These are phyloP conservation scores for Coranthus polyacanthus DNA, from an alignment of 2,797 vertebrate species.

Conservation along the genomic window DNA sequence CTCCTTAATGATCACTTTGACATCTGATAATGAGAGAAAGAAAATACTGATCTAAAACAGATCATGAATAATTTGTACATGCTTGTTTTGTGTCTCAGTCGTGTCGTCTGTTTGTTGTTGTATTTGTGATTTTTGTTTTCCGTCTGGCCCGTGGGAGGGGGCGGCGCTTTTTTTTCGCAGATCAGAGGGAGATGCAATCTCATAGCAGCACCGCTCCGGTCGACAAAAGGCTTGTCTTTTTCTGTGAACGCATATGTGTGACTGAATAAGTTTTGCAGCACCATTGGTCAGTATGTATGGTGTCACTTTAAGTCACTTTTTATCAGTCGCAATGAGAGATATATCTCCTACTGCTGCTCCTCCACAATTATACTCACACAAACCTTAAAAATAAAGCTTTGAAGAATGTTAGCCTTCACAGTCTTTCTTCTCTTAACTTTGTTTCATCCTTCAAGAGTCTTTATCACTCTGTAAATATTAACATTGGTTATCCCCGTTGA, in stretches of 20 bases:
- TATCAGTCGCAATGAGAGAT: constrained; percentile 51
- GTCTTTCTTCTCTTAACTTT: constrained; percentile 1
- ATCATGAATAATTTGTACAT: constrained; percentile 54
- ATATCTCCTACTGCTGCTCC: constrained; percentile 35
- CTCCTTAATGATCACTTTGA: constrained; percentile 11
- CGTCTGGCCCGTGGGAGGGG: constrained; percentile 37
- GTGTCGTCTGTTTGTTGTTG: constrained; percentile 47
- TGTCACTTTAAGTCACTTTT: constrained; percentile 47
- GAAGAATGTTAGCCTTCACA: constrained; percentile 38
- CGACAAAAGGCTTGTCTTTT: background rate
- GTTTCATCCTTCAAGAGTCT: constrained; percentile 47
- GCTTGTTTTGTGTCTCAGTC: constrained; percentile 44
- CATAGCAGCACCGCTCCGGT: constrained; percentile 27
- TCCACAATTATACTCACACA: constrained; percentile 22
- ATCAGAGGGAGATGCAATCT: constrained; percentile 68
- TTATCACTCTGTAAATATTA: constrained; percentile 63
- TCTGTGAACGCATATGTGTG: constrained; percentile 17
- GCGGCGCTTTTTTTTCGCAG: constrained; percentile 35
- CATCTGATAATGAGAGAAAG: constrained; percentile 10
- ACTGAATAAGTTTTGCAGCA: constrained; percentile 4
- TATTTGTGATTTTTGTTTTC: constrained; percentile 62
- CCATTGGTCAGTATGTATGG: constrained; percentile 40
- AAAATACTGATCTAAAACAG: constrained; percentile 48
- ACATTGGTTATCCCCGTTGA: constrained; percentile 55
- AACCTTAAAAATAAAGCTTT: constrained; percentile 43